Percentiles rank a stretch among this genome's conserved stretches.
Conservation (phyloP, 2,113 vertebrate genomes). For the Labeo catla region DNA sequence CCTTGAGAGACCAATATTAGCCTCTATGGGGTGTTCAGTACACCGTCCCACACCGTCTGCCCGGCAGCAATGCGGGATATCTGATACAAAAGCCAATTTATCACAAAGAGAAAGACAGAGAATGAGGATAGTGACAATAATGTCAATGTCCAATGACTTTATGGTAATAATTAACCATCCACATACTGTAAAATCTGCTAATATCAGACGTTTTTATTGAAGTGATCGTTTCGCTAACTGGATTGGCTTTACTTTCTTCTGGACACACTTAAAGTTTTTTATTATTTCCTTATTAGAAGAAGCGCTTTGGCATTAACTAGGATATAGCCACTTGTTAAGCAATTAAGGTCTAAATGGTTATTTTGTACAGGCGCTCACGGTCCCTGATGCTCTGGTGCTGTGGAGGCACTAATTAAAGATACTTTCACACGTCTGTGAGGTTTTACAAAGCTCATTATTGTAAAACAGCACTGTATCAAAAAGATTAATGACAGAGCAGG, state of each 20-base stretch:
- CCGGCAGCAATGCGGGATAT: constrained; percentile 21
- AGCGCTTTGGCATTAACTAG: constrained; percentile 25
- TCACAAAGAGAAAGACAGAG: not conserved
- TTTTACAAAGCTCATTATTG: constrained; percentile 29
- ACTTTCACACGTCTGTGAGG: not conserved
- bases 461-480: constrained; percentile 8
- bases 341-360: constrained; percentile 53
- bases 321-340: constrained; percentile 40
- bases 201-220: not conserved
- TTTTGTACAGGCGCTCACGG: constrained; percentile 1
- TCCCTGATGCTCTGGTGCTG: not conserved
- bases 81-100: constrained; percentile 32
- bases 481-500: constrained; percentile 2
- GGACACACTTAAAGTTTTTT: constrained; percentile 11
- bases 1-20: constrained; percentile 23
- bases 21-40: not conserved
- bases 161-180: not conserved
- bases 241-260: not conserved
- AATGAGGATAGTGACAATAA: not conserved
- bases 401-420: not conserved
- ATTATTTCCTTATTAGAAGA: constrained; percentile 38
- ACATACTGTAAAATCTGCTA: not conserved
- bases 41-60: constrained; percentile 18
- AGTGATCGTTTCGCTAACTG: not conserved
- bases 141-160: not conserved